Conservation (phyloP, 2,888 invertebrate genomes). For the Sericinus montela region DNA sequence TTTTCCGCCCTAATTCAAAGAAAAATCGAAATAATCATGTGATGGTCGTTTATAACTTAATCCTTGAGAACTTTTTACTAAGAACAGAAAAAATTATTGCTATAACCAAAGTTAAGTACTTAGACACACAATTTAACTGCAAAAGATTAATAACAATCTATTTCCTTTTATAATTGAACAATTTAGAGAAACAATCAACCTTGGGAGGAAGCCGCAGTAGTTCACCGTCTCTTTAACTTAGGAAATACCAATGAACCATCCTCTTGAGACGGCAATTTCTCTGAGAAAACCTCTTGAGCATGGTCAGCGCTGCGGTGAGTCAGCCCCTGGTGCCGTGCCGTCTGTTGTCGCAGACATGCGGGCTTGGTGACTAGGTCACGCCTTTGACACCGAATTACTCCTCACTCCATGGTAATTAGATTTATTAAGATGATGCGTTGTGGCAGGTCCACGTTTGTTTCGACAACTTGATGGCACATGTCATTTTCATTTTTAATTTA, state of each 20-base stretch:
- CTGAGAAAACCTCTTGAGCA: slow-evolving; percentile 35
- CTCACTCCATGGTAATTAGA: slow-evolving; percentile 22
- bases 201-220: slow-evolving; percentile 12
- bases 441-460: not conserved
- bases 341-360: slow-evolving; percentile 44
- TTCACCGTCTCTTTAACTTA: slow-evolving; percentile 18
- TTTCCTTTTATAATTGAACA: slow-evolving; percentile 5
- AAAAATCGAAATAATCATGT: no score
- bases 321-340: slow-evolving; percentile 49
- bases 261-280: slow-evolving; percentile 39
- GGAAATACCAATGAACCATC: slow-evolving; percentile 21
- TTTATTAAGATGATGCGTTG: not conserved
- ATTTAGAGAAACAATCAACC: slow-evolving; percentile 11
- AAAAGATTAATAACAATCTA: slow-evolving; percentile 2
- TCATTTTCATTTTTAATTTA: not conserved
- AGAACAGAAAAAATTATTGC: no score
- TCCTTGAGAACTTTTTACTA: no score
- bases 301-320: slow-evolving; percentile 51
- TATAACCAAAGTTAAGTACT: not conserved
- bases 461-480: not conserved
- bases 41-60: no score
- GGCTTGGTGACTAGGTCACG: slow-evolving; percentile 56
- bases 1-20: no score
- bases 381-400: slow-evolving; percentile 31
- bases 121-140: not conserved